A percentile compares a stretch with the other conserved stretches of the same genome.
phyloP scores from a whole-genome alignment of 2,888 invertebrate species.

The Tinea semifulvella region DNA sequence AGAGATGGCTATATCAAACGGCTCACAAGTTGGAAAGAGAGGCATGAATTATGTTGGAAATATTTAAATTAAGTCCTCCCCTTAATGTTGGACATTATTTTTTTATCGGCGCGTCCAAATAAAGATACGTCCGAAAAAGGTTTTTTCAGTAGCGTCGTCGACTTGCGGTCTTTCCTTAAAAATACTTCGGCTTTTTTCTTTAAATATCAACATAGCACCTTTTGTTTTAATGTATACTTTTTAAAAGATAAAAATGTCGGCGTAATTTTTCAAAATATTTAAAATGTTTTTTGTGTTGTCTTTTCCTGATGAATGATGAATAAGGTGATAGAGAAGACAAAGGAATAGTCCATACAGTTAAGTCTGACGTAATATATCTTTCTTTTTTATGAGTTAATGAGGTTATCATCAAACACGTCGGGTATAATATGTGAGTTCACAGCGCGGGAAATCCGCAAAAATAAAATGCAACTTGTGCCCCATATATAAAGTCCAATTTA shows the following conservation, averaged over 20 bases:
- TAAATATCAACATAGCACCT: constrained; percentile 10
- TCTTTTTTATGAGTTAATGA: no score
- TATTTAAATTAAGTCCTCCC: constrained; percentile 62
- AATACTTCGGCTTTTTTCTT: background rate
- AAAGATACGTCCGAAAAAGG: constrained; percentile 35
- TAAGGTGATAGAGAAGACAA: no score
- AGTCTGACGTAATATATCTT: no score
- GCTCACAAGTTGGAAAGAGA: constrained; percentile 25
- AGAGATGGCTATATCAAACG: constrained; percentile 26
- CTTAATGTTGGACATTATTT: constrained; percentile 62
- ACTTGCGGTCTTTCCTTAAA: constrained; percentile 3
- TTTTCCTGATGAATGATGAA: no score
- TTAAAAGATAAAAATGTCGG: background rate
- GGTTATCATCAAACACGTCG: no score
- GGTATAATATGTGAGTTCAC: no score
- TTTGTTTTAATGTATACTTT: constrained; percentile 10
- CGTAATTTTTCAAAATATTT: no score
- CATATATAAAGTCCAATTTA: no score
- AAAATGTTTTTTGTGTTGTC: no score
- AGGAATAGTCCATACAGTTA: no score
- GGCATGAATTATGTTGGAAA: constrained; percentile 33
- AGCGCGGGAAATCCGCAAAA: no score
- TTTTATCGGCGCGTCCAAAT: constrained; percentile 57
- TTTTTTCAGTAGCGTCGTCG: constrained; percentile 3
- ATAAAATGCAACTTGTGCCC: no score